Evolutionary conservation across 2,113 vertebrate genomes (phyloP), one percentile per base, ranked within the genome.

Genomic region (Scomber colias): DNA sequence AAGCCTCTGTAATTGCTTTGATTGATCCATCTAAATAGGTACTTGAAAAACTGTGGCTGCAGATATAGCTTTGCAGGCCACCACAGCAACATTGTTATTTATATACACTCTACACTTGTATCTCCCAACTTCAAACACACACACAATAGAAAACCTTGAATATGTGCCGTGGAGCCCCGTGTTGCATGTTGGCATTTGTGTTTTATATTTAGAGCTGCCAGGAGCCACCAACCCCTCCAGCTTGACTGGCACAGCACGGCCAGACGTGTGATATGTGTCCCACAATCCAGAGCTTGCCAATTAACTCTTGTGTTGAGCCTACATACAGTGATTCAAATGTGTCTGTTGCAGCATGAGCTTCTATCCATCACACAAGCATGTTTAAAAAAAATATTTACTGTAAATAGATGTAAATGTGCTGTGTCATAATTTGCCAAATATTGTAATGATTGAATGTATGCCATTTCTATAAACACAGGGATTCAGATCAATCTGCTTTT

Each of bases 21-120:
- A 90, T 90, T 89, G 89, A 90, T 89, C 57, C 75, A 81, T 92
- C 67, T 79, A 59, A 89, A 90, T 68, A 89, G 40, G 46, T 56
- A 30, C 75, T 89, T 90, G 51, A 88, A 85, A 87, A 67, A 83
- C 67, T 27, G 56, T 56, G 68, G 71, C 71, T 84, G 65, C 59
- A 79, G 50, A 68, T 49, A 72, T 8, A 51, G 73, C 78, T 85
- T 83, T 81, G 72, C 55, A 57, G 74, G 50, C 46, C 67, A 59
- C 35, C 63, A 61, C 62, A 56, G 44, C 19, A 27, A 27, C 24
- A 45, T 30, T 13, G 40, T 31, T 48, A 62, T 90, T 72, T 64
- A 61, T 77, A 65, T 40, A 80, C 51, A 45, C 31, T 65, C 53
- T 56, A 16, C 27, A 45, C 48, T 65, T 72, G 40, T 19, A 68